Conservation (phyloP, 1,140 invertebrate species). For the Bradysia coprophila region DNA sequence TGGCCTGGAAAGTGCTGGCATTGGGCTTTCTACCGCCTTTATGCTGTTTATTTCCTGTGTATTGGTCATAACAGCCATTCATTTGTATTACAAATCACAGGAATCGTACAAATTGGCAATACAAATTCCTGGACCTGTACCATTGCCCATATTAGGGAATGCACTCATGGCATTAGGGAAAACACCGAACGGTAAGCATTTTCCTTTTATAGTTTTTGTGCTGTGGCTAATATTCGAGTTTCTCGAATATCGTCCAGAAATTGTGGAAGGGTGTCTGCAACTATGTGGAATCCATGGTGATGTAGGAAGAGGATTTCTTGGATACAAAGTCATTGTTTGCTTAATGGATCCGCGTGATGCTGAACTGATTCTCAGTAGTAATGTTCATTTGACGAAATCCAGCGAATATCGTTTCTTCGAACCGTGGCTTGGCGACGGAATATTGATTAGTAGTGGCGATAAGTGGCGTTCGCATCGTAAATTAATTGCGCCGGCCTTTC, state of each 20-base stretch:
- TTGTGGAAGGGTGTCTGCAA: constrained; percentile 24
- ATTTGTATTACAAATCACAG: background rate
- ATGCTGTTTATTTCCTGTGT: background rate
- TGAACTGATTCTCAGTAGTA: constrained; percentile 46
- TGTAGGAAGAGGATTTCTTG: constrained; percentile 40
- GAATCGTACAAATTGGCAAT: constrained; percentile 20
- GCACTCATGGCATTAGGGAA: constrained; percentile 28
- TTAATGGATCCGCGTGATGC: constrained; percentile 43
- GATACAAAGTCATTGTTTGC: constrained; percentile 40
- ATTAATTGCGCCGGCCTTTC: constrained; percentile 84
- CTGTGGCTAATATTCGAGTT: no score
- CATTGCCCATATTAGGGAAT: constrained; percentile 38
- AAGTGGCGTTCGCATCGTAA: constrained; percentile 76
- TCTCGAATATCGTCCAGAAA: no score
- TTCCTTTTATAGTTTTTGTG: no score
- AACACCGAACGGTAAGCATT: constrained; percentile 28
- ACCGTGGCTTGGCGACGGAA: constrained; percentile 76
- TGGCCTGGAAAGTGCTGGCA: background rate
- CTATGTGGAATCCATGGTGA: constrained; percentile 31
- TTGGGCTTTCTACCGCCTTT: background rate
- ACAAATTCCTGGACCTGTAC: constrained; percentile 27
- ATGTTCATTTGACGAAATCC: constrained; percentile 66
- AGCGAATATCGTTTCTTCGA: constrained; percentile 65
- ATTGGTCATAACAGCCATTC: background rate
- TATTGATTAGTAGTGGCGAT: constrained; percentile 61